Base-by-base conservation (phyloP, 2,113 vertebrate genomes). In the Lophotis ruficrista region DNA sequence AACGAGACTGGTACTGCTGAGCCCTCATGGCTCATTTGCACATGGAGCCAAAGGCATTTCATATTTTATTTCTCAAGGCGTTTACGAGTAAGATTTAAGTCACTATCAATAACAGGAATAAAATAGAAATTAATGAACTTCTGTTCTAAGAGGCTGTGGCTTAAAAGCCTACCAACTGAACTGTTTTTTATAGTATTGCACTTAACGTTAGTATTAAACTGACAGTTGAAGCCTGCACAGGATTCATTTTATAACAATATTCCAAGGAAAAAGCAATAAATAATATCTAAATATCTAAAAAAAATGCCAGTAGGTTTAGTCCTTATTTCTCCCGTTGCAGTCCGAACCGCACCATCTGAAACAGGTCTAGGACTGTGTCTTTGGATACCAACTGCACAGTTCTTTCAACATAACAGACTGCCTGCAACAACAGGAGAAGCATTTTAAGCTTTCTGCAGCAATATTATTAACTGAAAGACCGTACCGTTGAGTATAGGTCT, bases 111-210 rank as follows among this genome's bases (percentile, higher is more conserved):
- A 79, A 79, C 13, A 87, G 35, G 31, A 95, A 66, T 54, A 92
- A 84, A 77, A 35, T 25, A 57, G 4, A 93, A 87, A 73, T 41
- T 85, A 62, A 47, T 16, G 33, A 83, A 31, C 73, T 85, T 95
- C 45, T 13, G 5, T 87, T 94, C 73, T 84, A 83, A 68, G 6
- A 82, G 47, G 20, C 43, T 68, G 25, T 22, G 35, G 77, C 60
- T 91, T 92, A 45, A 69, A 79, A 92, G 35, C 72, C n/a, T 38
- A 83, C 43, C 27, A 90, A 82, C 37, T 56, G 25, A 45, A 33
- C 79, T 58, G 24, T 15, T 89, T 89, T 72, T 81, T 86, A 51
- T 17, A 80, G 31, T 94, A 94, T 81, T 96, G 95, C 87, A 95
- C 92, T 94, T 92, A 64, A 83, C 28, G 54, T 76, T 33, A 93